Evolutionary conservation across 2,797 vertebrate genomes (phyloP), one percentile per base, ranked within the genome.

Genomic region (Sebastes minor): DNA sequence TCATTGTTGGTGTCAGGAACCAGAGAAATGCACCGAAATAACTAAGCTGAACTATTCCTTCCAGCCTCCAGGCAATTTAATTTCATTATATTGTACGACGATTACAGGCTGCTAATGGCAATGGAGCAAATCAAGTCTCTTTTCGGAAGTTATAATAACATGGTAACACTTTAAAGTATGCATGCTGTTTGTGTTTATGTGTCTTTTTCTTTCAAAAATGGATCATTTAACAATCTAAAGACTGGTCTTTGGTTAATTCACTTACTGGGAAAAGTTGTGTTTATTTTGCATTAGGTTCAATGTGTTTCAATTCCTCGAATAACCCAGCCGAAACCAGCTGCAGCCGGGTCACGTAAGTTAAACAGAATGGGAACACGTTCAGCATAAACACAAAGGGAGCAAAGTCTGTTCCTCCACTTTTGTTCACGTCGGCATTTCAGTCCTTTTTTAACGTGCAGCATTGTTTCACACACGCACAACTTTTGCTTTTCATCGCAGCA

Each of bases 31-130:
- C 63, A 75, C 46, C 4, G 3, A 33, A 53, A 70, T 65, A 62
- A 28, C 53, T 56, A 67, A 70, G 20, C 33, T 71, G 14, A 70
- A 59, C 12, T 65, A 46, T 57, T 42, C 57, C 66, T 30, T 71
- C 73, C 73, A 81, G 33, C 74, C 4, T 53, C 20, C 4, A 67
- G 25, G 38, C 33, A 62, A 30, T 62, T 78, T 52, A 12, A 60
- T 57, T 33, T 59, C 14, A 65, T 76, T 75, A 52, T 28, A 49
- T 35, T 32, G 3, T 57, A 35, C 8, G 11, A 60, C 22, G 6
- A 71, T 72, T 55, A 75, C 52, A 53, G 57, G 76, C 81, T 86
- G 74, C 80, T 76, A 55, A 72, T 71, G 3, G 4, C 53, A 78
- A 77, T 33, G 23, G 33, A 83, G 59, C 59, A 62, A 78, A 35